phyloP scores from a whole-genome alignment of 2,113 vertebrate genomes.

The Saccopteryx bilineata region DNA sequence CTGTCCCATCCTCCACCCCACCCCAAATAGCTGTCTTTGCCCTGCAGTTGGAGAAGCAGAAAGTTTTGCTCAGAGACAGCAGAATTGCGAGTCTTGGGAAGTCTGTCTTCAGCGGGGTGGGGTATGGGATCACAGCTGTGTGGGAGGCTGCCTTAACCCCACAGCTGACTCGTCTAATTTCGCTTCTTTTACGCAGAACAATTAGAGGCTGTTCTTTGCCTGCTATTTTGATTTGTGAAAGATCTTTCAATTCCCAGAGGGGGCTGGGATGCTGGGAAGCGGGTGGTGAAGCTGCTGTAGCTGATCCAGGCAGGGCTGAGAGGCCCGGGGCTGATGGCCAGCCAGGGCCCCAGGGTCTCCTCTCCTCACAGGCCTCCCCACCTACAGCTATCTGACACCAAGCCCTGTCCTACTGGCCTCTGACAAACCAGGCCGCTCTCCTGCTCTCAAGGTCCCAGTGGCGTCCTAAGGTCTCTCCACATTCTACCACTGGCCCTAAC shows the following conservation, averaged over 20 bases:
- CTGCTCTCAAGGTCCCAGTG: neutral
- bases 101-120: constrained; percentile 50
- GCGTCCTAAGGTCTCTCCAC: neutral
- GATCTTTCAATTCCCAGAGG: constrained; percentile 81
- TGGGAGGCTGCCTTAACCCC: constrained; percentile 76
- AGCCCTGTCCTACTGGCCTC: neutral
- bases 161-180: constrained; percentile 82
- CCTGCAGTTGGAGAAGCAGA: constrained; percentile 42
- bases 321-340: fast-evolving
- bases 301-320: neutral
- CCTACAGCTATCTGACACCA: neutral
- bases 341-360: neutral
- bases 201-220: constrained; percentile 82
- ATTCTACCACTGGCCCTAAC: neutral
- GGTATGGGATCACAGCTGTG: constrained; percentile 76
- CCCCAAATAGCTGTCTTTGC: constrained; percentile 71
- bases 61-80: constrained; percentile 67
- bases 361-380: too few relatives aligned
- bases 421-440: neutral
- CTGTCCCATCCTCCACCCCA: constrained; percentile 64
- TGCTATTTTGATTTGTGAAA: constrained; percentile 82
- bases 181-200: constrained; percentile 81
- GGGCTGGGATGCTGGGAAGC: constrained; percentile 78
- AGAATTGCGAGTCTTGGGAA: constrained; percentile 62
- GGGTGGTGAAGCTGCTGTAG: constrained; percentile 59